Base-by-base conservation (phyloP, 1,140 invertebrate species). In the Stegodyphus mimosarum region DNA sequence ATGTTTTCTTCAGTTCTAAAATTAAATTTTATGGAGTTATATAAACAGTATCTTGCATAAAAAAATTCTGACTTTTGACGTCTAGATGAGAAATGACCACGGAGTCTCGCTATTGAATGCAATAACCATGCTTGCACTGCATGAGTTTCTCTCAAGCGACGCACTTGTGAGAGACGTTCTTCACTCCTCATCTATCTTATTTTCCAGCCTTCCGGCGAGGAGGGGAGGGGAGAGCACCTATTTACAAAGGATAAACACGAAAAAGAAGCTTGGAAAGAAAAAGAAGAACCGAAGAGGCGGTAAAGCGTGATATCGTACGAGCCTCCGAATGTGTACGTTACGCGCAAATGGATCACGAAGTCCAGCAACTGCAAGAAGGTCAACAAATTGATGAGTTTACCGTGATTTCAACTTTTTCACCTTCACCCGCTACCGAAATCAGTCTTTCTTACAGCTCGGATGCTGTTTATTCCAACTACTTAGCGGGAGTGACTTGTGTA, bases 311-410 rank as follows among this genome's bases (percentile, higher is more conserved):
- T 18, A 81, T 81, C 78, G 78, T 81, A 69, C 6, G 6, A 66
- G 71, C 80, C 71, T 48, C 72, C 71, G 81, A 84, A 74, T 83
- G 80, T 67, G 80, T 60, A 69, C 81, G 81, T 84, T 84, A 84
- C 81, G 81, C 81, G 71, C 81, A 84, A 84, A 84, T 84, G 81
- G 73, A 84, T 84, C 81, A 84, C 81, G 81, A 83, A 51, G 15
- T 70, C 64, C 66, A 10, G 64, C 33, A 33, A 49, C 18, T 51
- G 50, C 53, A 6, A 3, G n/a, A 33, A 76, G 73, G 80, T 83
- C 80, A 74, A 67, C 80, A 83, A 83, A 83, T 84, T 84, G 81
- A 84, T 84, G 81, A 84, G 81, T 69, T 69, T 17, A 11, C 81
- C 81, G 81, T 84, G 81, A 84, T 84, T 84, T 76, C 48, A 17